Base-by-base conservation (phyloP, 2,888 invertebrate genomes). In the Creontiades dilutus region DNA sequence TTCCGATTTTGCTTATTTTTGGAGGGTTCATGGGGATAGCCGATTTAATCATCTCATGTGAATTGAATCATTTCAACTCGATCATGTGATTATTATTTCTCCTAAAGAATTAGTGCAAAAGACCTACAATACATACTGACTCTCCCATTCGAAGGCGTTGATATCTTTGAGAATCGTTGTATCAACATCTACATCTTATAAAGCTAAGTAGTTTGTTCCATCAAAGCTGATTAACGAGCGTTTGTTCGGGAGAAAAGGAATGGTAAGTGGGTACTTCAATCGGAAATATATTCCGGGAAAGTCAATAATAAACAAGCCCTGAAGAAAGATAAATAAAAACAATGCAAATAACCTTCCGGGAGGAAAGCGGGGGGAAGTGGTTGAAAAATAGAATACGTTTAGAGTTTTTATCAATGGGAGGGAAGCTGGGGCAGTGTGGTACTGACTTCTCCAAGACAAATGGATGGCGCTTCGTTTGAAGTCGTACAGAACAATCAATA, bases 391-490 rank as follows among this genome's bases (percentile, higher is more conserved):
- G 85, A 85, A 61, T 46, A 78, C 46, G 78, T 78, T n/a, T 37
- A 46, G 46, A 78, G 78, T 78, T 78, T 78, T 78, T 78, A 78
- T 78, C 78, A 78, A 28, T 78, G 37, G 37, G 46, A 78, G 19
- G 47, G 52, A 55, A 27, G 48, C 48, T 9, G 28, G 85, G 57
- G 85, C 57, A 85, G 61, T 85, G 85, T 85, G 85, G 28, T 85
- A 85, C 85, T 85, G 85, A 85, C 85, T 85, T 57, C 85, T 61
- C 37, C 57, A 85, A 85, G 85, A 85, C 85, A 85, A 85, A 85
- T 85, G 85, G 85, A 57, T 61, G 85, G 85, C 37, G 85, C 57
- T 85, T 61, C 85, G 85, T 55, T 84, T 84, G 84, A 84, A 19
- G 55, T 11, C 84, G 19, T 52, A 37, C 61, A 57, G 85, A 85